phyloP scores from a whole-genome alignment of 2,797 vertebrate genomes.

The Ciconia nigra region DNA sequence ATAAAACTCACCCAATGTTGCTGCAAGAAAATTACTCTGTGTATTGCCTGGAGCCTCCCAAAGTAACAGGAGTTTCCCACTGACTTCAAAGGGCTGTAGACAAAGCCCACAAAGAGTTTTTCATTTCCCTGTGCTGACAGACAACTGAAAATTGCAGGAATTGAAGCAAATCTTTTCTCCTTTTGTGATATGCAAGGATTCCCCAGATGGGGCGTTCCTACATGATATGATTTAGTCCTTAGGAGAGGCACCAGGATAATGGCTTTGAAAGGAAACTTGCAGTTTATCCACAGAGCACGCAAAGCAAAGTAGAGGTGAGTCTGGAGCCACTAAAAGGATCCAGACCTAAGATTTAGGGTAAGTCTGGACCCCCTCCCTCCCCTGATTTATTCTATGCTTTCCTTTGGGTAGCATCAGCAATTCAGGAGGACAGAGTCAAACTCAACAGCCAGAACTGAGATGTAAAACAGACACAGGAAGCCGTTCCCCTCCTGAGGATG shows the following conservation, averaged over 20 bases:
- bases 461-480: background rate
- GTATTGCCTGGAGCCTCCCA: background rate
- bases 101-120: background rate
- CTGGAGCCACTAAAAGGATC: background rate
- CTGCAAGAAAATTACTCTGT: background rate
- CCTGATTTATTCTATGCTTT: background rate
- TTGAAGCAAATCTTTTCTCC: background rate
- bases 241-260: background rate
- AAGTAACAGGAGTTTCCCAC: background rate
- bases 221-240: background rate
- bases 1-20: background rate
- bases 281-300: background rate
- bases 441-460: background rate
- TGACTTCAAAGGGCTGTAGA: conserved; percentile 8
- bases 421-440: background rate
- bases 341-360: background rate
- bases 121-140: background rate
- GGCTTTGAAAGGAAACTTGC: background rate
- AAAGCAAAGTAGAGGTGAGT: background rate
- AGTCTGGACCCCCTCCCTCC: background rate
- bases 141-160: background rate
- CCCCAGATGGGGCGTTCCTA: background rate
- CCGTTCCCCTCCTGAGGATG: background rate
- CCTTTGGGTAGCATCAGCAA: background rate
- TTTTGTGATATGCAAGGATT: background rate